Evolutionary conservation across 2,113 vertebrate species (phyloP), one percentile per base, ranked within the genome.

Genomic region (Corythornis cristatus): DNA sequence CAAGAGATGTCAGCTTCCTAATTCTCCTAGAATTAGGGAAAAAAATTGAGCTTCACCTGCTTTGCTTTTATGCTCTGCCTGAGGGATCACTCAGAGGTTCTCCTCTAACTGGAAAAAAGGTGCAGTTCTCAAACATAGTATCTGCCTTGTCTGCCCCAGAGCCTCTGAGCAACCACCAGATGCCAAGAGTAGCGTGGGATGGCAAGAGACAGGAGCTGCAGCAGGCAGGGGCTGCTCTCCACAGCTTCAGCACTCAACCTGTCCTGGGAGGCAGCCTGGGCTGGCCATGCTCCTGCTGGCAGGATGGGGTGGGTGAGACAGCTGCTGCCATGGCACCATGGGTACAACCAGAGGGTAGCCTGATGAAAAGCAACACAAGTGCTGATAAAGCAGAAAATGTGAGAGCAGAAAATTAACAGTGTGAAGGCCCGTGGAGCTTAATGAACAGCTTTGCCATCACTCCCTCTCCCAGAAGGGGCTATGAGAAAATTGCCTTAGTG

Each of bases 191-290:
- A 11, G 18, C 4, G 37, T 11, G 66, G 54, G 46, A 8, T 67
- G 26, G 64, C 58, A 28, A 42, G 31, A 26, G 15, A 31, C 6
- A 53, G 56, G 23, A 66, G 4, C 35, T 26, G 48, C 37, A 48
- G 56, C 70, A 71, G 40, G 8, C 7, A 3, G 20, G 40, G 29
- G 65, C 35, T 2, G 5, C 12, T 73, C 58, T 23, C 71, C 1
- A 0, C 7, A 10, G 7, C 40, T 31, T 40, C 51, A 11, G 37
- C 0, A 1, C 67, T 35, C 0, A 67, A 29, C 16, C 2, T 3
- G 0, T 28, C 18, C 8, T 20, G 26, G 9, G 29, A 11, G 4
- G 3, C 3, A 12, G n/a, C 42, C 51, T 4, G 23, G 19, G 15
- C 9, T 7, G 60, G 29, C 51, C 51, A 16, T 13, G 2, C n/a